These are phyloP conservation scores for Peromyscus polionotus DNA, from an alignment of 2,113 vertebrate species.

Conservation along the genomic window DNA sequence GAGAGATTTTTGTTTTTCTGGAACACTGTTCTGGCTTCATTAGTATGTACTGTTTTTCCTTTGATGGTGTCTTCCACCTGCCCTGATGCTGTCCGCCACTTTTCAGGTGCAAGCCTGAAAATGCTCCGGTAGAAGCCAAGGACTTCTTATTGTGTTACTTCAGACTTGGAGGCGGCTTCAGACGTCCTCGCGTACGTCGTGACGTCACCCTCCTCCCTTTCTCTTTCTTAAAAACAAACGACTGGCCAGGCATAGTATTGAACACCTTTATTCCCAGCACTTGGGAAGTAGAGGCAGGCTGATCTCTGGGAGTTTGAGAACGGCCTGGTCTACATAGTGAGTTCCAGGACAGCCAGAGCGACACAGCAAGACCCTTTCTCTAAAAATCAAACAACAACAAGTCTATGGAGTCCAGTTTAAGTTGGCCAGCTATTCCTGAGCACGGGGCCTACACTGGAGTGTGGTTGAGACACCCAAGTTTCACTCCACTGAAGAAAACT, in stretches of 20 bases:
- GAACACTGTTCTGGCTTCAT: conserved; percentile 93
- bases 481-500: background rate
- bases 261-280: background rate
- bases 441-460: background rate
- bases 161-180: conserved; percentile 75
- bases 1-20: conserved; percentile 93
- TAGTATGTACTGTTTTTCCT: conserved; percentile 93
- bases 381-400: background rate
- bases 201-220: conserved; percentile 42
- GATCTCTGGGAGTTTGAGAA: background rate
- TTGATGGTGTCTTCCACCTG: conserved; percentile 88
- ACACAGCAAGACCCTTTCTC: background rate
- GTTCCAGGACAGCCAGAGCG: background rate
- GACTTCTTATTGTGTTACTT: conserved; percentile 89
- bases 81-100: conserved; percentile 92
- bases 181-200: conserved; percentile 59
- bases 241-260: background rate
- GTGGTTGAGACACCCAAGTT: background rate
- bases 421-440: background rate
- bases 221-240: background rate
- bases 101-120: conserved; percentile 91
- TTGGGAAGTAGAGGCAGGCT: background rate
- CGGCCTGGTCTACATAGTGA: background rate
- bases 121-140: conserved; percentile 94
- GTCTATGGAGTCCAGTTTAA: background rate